Evolutionary conservation across 2,113 vertebrate species (phyloP).

Genomic region (Chauna torquata): DNA sequence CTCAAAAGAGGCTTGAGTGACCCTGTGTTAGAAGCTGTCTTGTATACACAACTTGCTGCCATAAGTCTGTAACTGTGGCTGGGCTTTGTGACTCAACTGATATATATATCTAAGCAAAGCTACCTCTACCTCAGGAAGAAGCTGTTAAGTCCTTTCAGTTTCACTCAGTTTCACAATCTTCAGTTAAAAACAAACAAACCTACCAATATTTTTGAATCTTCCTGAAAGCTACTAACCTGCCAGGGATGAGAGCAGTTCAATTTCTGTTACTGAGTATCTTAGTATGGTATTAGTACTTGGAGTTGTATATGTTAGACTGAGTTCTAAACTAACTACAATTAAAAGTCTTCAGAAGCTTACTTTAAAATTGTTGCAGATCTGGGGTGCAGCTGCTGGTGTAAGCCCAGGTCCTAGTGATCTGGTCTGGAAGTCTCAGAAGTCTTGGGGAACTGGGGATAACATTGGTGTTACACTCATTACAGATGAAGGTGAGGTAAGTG

Average conservation of each 20-base stretch:
- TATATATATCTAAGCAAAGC: background rate
- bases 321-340: background rate
- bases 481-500: conserved; percentile 75
- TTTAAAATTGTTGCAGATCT: conserved; percentile 76
- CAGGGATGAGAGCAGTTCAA: background rate
- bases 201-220: background rate
- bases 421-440: conserved; percentile 78
- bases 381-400: conserved; percentile 77
- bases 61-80: background rate
- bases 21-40: background rate
- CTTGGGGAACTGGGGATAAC: conserved; percentile 74
- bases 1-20: background rate
- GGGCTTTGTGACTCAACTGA: background rate
- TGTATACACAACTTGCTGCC: background rate
- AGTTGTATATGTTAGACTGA: background rate
- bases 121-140: background rate
- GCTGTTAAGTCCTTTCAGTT: background rate
- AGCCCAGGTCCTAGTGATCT: conserved; percentile 76
- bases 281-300: background rate
- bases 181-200: background rate
- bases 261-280: background rate
- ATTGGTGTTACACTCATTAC: conserved; percentile 78
- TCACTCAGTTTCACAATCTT: background rate
- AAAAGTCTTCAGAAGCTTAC: background rate
- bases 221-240: background rate